phyloP scores from a whole-genome alignment of 2,113 vertebrate species.

The Nesoenas mayeri region DNA sequence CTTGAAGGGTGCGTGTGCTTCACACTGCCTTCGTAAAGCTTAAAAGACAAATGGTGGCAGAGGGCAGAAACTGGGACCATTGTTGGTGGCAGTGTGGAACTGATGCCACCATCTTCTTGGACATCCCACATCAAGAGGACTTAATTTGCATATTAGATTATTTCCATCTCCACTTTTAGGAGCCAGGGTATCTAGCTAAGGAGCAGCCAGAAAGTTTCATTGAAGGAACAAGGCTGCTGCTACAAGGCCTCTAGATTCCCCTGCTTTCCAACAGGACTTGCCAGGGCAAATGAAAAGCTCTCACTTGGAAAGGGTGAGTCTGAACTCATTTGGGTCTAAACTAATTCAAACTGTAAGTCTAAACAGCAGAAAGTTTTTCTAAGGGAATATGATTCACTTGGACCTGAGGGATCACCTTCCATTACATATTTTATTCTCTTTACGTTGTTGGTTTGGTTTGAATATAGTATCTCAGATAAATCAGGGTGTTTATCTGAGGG shows the following conservation, averaged over 20 bases:
- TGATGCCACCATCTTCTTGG: neutral
- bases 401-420: neutral
- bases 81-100: accelerated
- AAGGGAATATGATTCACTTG: neutral
- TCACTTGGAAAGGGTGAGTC: neutral
- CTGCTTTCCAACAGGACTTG: neutral
- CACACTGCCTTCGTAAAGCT: neutral
- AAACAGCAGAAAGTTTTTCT: neutral
- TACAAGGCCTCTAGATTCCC: neutral
- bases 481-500: neutral
- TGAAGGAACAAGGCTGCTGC: neutral
- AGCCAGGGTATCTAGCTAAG: neutral
- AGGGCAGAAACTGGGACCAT: neutral
- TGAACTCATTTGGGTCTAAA: neutral
- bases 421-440: neutral
- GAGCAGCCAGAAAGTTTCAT: neutral
- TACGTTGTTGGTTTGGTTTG: neutral
- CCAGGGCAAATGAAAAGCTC: neutral
- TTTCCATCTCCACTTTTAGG: neutral
- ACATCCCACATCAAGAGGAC: neutral
- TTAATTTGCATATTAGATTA: neutral
- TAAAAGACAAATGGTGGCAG: neutral
- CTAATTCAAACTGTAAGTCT: neutral
- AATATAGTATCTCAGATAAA: neutral
- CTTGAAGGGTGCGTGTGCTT: neutral